These are phyloP conservation scores for Ciona savignyi DNA, from an alignment of 23 tunicate species.

Conservation along the genomic window DNA sequence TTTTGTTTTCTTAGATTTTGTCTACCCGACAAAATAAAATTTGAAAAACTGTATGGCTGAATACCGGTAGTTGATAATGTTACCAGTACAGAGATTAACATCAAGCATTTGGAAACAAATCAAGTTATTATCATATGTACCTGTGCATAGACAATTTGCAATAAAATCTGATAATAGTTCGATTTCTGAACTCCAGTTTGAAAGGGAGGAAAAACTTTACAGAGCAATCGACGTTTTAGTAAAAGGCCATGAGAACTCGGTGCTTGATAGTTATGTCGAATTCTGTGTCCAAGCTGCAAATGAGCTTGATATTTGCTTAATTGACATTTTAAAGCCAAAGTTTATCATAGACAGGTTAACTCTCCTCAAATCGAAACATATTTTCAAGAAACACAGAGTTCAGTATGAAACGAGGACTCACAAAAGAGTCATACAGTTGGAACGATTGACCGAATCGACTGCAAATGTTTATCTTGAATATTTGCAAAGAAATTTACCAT, in stretches of 20 bases:
- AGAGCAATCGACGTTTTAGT: slow-evolving; percentile 69
- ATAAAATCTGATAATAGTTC: no score
- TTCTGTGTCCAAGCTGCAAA: slow-evolving; percentile 55
- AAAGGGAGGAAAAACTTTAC: slow-evolving; percentile 29
- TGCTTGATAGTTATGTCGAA: slow-evolving; percentile 52
- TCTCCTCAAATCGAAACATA: slow-evolving; percentile 49
- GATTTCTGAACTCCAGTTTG: no score
- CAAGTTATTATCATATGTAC: no score
- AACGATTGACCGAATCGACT: slow-evolving; percentile 70
- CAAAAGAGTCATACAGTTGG: slow-evolving; percentile 58
- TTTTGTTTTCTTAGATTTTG: no score
- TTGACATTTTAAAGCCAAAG: slow-evolving; percentile 56
- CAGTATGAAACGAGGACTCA: slow-evolving; percentile 87
- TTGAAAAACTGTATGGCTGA: no score
- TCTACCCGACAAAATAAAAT: no score
- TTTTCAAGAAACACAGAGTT: slow-evolving; percentile 68
- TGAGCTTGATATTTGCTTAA: slow-evolving; percentile 49
- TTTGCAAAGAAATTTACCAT: slow-evolving; percentile 74
- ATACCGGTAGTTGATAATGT: no score
- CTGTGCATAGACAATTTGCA: no score
- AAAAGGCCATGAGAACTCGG: slow-evolving; percentile 73
- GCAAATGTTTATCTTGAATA: slow-evolving; percentile 73
- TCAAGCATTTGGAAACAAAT: no score
- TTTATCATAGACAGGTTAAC: slow-evolving; percentile 67
- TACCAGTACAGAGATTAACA: no score